Percentiles rank a stretch among this genome's conserved stretches.
Evolutionary conservation across 2,888 invertebrate genomes (phyloP).

Genomic region (Aphodius granarius): DNA sequence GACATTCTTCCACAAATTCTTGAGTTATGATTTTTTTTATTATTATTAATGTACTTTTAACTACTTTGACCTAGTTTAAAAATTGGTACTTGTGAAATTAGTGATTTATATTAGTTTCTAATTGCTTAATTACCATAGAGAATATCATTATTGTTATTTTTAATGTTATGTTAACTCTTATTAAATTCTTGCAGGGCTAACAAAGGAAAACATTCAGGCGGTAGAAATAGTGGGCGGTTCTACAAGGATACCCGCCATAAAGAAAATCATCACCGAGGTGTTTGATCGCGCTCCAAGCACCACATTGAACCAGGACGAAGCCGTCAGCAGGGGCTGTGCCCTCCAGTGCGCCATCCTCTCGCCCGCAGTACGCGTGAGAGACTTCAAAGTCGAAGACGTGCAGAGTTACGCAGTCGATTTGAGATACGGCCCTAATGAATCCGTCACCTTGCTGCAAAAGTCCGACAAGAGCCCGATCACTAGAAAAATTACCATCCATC

Average conservation of each 20-base stretch:
- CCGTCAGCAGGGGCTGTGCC: slow-evolving; percentile 95
- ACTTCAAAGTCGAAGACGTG: slow-evolving; percentile 91
- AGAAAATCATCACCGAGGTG: slow-evolving; percentile 84
- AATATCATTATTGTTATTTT: no score
- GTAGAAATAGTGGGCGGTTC: slow-evolving; percentile 98
- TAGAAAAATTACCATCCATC: slow-evolving; percentile 91
- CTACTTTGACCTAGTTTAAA: no score
- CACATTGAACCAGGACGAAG: slow-evolving; percentile 97
- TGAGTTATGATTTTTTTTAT: no score
- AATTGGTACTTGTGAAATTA: no score
- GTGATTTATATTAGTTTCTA: no score
- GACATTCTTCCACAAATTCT: no score
- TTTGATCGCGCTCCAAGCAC: slow-evolving; percentile 87
- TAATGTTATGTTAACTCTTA: neutral
- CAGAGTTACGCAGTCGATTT: slow-evolving; percentile 86
- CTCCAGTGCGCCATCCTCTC: slow-evolving; percentile 96
- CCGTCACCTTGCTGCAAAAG: slow-evolving; percentile 88
- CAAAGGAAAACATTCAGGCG: slow-evolving; percentile 84
- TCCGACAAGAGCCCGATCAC: slow-evolving; percentile 93
- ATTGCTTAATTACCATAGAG: no score
- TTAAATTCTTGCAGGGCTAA: slow-evolving; percentile 62
- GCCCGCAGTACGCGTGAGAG: slow-evolving; percentile 95
- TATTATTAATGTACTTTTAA: no score
- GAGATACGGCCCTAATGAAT: slow-evolving; percentile 73
- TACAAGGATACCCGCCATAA: slow-evolving; percentile 91